These are phyloP conservation scores for Hypomecis punctinalis DNA, from an alignment of 2,888 invertebrate species.

Conservation along the genomic window DNA sequence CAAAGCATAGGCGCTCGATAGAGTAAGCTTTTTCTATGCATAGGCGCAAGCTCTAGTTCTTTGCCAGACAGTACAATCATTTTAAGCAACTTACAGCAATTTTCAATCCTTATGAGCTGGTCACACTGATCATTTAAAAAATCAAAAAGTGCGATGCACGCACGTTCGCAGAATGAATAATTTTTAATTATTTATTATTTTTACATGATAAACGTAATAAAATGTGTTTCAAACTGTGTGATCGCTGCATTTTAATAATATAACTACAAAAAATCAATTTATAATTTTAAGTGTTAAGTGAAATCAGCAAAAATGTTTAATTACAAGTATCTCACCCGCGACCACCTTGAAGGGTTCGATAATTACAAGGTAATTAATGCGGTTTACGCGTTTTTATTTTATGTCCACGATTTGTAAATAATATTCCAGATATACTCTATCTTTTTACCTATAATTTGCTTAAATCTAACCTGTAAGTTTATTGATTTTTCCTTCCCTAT, in stretches of 20 bases:
- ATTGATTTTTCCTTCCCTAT: constrained; percentile 50
- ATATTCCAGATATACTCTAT: background rate
- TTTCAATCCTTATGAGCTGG: background rate
- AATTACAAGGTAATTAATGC: constrained; percentile 91
- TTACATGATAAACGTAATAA: constrained; percentile 9
- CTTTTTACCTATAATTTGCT: background rate
- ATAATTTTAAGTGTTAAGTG: constrained; percentile 19
- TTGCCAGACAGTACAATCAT: no score
- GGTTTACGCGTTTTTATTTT: constrained; percentile 15
- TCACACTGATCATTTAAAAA: background rate
- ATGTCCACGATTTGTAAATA: background rate
- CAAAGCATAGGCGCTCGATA: no score
- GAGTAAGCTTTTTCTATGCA: no score
- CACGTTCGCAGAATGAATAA: constrained; percentile 2
- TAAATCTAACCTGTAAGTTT: constrained; percentile 53
- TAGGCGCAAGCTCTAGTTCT: no score
- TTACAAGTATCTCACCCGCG: constrained; percentile 91
- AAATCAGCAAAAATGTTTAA: constrained; percentile 80
- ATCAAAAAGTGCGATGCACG: constrained; percentile 2
- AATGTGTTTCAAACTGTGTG: constrained; percentile 19
- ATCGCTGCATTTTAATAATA: constrained; percentile 4
- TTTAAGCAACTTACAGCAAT: no score
- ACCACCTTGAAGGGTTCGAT: constrained; percentile 96
- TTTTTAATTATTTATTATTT: background rate
- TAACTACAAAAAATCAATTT: constrained; percentile 8